Evolutionary conservation across 2,797 vertebrate genomes (phyloP).

Genomic region (Sylvilagus floridanus): DNA sequence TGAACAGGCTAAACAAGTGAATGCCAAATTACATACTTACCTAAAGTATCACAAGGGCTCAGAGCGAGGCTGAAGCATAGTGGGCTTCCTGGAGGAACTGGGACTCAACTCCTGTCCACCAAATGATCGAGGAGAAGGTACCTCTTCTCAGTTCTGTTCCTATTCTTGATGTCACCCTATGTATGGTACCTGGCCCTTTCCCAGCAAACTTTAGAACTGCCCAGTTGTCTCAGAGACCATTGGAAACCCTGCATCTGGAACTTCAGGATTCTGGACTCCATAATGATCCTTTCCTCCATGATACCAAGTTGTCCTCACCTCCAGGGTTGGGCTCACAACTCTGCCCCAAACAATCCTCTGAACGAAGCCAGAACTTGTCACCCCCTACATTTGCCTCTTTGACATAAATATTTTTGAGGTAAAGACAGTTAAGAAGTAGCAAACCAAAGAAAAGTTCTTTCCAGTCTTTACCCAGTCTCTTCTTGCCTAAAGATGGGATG

Average conservation of each 20-base stretch:
- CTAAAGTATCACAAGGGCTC: not conserved
- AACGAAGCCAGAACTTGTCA: not conserved
- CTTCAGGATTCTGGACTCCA: not conserved
- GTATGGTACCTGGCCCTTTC: not conserved
- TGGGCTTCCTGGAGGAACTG: not conserved
- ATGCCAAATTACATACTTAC: not conserved
- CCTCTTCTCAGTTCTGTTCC: not conserved
- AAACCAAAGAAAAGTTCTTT: not conserved
- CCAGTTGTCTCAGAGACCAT: slow-evolving; percentile 22
- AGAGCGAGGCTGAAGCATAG: not conserved
- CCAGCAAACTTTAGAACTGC: slow-evolving; percentile 38
- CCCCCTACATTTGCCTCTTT: not conserved
- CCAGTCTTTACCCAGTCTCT: fast-evolving
- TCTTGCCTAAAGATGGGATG: not conserved
- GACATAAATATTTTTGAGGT: not conserved
- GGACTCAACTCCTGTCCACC: not conserved
- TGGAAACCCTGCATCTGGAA: not conserved
- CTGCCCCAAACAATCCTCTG: not conserved
- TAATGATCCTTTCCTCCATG: not conserved
- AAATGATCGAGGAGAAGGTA: not conserved
- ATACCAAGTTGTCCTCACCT: not conserved
- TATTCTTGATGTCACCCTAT: not conserved
- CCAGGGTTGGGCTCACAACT: not conserved
- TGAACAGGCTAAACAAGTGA: slow-evolving; percentile 7
- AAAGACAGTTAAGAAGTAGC: not conserved